Base-by-base conservation (phyloP, 2,888 invertebrate species). In the Chrysolina oricalcia region DNA sequence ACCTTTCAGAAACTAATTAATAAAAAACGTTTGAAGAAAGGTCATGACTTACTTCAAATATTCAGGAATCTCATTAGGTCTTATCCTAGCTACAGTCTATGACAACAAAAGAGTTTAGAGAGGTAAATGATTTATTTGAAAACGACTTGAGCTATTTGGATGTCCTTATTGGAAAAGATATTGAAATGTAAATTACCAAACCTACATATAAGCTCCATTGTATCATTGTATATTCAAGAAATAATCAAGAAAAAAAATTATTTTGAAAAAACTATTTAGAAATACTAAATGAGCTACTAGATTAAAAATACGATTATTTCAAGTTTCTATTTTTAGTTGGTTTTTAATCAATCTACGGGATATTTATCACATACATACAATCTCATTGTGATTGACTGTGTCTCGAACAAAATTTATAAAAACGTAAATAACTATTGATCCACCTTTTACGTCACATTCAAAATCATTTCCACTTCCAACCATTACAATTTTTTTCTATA, bases 21-120 rank as follows among this genome's bases (percentile, higher is more conserved):
- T 53, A 68, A 19, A 19, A 53, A 21, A 50, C 19, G 40, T 27
- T 40, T 40, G 50, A 23, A 5, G 13, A 64, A 50, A 50, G 59
- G 35, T 59, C 59, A 59, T 5, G 11, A 59, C 19, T 62, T 27
- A 63, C 9, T 59, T 41, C 21, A 41, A 21, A 43, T 43, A 40
- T 40, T 43, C 35, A 19, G 23, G 21, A 27, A 67, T 62, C 19
- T 35, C 59, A 59, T 65, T 9, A 67, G 48, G 17, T 46, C 27
- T 72, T 35, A 62, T 43, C 67, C 64, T 72, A 56, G 67, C 15
- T 72, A 72, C 72, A 56, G 67, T 56, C 72, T 50, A 73, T 68
- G 62, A 73, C 59, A 73, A 73, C 73, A 68, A 73, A 73, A 73
- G 63, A 63, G 23, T 63, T 46, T 21, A 46, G 17, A 70, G 4